Base-by-base conservation (phyloP, 1,140 invertebrate species). In the Oedothorax gibbosus region DNA sequence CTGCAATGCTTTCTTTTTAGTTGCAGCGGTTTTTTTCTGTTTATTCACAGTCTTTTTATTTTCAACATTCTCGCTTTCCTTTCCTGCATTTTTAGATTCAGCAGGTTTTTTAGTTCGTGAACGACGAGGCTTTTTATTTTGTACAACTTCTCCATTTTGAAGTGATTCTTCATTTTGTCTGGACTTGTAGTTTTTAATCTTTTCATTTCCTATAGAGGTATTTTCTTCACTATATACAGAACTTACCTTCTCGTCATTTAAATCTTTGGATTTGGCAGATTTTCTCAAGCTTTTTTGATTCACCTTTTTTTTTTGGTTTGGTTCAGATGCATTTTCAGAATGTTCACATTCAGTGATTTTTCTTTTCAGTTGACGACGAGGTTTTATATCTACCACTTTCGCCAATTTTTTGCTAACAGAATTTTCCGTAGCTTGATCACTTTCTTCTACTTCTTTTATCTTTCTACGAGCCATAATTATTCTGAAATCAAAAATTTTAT, bases 371-470 rank as follows among this genome's bases (percentile, higher is more conserved):
- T 71, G 50, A 10, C n/a, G 15, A 18, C 6, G 0, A 54, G 69
- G 10, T 15, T n/a, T 71, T n/a, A 51, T n/a, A 15, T 18, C 50
- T n/a, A 12, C 9, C 7, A 18, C 54, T 11, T n/a, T 18, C 8
- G 18, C 20, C 15, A 20, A 20, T 49, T 71, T 71, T 7, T 18
- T 18, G 6, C 4, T 54, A n/a, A 53, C 54, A 0, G 15, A 18
- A 18, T 54, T 51, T 51, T 77, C n/a, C 3, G 18, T 8, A n/a
- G 20, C 9, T n/a, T 15, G 12, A 53, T 6, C 14, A 8, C 54
- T 51, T 21, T 71, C 50, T 20, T 66, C 64, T 21, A 35, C 14
- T 66, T 71, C 69, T 53, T n/a, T 71, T 51, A 53, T 71, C 69
- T 71, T 71, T 71, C 20, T 71, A 53, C 69, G 69, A 9, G 50